Conservation (phyloP, 2,797 vertebrate genomes). For the Gymnoscopelus braueri region DNA sequence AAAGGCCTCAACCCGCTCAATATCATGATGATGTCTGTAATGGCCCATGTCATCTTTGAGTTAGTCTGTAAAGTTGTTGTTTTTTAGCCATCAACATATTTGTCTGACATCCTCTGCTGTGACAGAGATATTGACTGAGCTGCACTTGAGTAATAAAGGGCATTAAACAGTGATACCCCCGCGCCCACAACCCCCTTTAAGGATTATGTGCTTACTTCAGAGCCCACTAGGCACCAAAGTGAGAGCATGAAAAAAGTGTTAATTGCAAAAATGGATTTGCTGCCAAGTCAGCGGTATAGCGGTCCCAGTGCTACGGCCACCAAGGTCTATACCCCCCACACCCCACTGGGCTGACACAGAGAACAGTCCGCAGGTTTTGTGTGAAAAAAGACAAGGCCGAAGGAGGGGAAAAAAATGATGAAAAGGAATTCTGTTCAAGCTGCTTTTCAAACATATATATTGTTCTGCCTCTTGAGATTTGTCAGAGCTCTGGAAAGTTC, state of each 20-base stretch:
- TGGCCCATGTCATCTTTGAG: no score
- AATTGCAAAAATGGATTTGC: slow-evolving; percentile 70
- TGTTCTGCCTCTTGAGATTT: slow-evolving; percentile 66
- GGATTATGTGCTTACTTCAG: slow-evolving; percentile 76
- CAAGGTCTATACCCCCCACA: slow-evolving; percentile 52
- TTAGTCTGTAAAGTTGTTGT: no score
- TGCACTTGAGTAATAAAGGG: slow-evolving; percentile 66
- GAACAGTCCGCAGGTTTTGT: slow-evolving; percentile 61
- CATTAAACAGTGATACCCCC: slow-evolving; percentile 63
- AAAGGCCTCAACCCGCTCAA: slow-evolving; percentile 1
- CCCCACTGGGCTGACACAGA: slow-evolving; percentile 56
- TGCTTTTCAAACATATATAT: slow-evolving; percentile 72
- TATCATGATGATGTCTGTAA: slow-evolving; percentile 15
- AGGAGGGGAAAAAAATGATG: slow-evolving; percentile 40
- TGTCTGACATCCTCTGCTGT: slow-evolving; percentile 54
- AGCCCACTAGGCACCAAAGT: slow-evolving; percentile 60
- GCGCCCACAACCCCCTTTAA: slow-evolving; percentile 56
- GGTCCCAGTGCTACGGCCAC: slow-evolving; percentile 47
- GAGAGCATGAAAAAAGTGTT: slow-evolving; percentile 73
- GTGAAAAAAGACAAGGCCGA: slow-evolving; percentile 44
- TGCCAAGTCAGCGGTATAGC: slow-evolving; percentile 65
- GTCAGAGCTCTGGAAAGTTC: slow-evolving; percentile 63
- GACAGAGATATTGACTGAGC: slow-evolving; percentile 58
- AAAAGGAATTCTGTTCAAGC: slow-evolving; percentile 65
- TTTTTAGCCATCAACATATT: slow-evolving; percentile 32